These are phyloP conservation scores for Pararge aegeria DNA, from an alignment of 1,140 invertebrate genomes.

Conservation along the genomic window DNA sequence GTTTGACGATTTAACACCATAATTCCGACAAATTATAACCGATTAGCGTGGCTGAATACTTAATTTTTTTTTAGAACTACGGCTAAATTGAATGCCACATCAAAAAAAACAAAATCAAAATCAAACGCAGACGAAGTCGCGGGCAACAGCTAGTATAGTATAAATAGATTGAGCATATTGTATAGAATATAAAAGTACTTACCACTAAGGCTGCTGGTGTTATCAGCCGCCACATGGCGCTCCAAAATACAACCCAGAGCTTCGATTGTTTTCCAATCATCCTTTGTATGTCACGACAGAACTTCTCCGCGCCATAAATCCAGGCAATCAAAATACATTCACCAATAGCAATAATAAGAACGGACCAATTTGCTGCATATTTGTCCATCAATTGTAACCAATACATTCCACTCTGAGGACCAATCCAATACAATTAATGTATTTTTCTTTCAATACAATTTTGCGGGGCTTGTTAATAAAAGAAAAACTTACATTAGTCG, in stretches of 20 bases:
- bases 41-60: no score
- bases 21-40: no score
- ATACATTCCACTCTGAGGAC: constrained; percentile 88
- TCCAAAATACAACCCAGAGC: constrained; percentile 89
- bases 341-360: constrained; percentile 88
- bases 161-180: neutral
- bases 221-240: constrained; percentile 88
- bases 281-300: constrained; percentile 87
- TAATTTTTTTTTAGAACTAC: no score
- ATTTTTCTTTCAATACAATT: neutral
- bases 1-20: no score
- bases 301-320: constrained; percentile 91
- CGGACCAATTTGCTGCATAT: constrained; percentile 93
- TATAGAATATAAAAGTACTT: constrained; percentile 30
- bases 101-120: no score
- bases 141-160: no score
- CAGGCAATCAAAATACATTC: constrained; percentile 90
- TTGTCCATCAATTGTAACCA: constrained; percentile 92
- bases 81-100: no score
- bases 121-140: no score
- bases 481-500: constrained; percentile 83
- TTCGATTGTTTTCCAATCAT: constrained; percentile 89
- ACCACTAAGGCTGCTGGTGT: constrained; percentile 88
- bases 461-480: neutral
- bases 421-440: neutral